phyloP scores from a whole-genome alignment of 2,113 vertebrate species.

The Alaudala cheleensis region DNA sequence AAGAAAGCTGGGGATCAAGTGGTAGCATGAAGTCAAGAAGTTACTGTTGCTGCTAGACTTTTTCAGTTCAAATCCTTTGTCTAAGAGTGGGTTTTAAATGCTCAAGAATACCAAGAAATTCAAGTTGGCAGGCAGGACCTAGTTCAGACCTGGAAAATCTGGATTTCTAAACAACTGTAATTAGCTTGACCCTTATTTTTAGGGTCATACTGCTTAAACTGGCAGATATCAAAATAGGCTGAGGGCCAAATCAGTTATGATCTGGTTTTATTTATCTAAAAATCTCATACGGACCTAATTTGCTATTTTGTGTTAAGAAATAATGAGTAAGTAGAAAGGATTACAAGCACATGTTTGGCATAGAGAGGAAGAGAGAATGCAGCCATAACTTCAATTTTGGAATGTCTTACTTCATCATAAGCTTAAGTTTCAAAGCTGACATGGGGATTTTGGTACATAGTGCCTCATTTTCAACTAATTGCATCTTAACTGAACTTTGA shows the following conservation, averaged over 20 bases:
- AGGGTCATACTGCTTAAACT: not conserved
- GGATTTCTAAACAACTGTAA: not conserved
- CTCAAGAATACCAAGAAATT: not conserved
- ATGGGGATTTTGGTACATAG: not conserved
- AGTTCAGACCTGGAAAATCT: constrained; percentile 8
- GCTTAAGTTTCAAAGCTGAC: constrained; percentile 32
- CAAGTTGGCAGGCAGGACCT: not conserved
- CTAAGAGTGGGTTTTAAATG: not conserved
- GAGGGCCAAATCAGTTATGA: not conserved
- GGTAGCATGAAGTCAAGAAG: not conserved
- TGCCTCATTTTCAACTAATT: constrained; percentile 34
- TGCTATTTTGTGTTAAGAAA: constrained; percentile 1
- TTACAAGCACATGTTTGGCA: not conserved
- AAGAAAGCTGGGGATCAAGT: not conserved
- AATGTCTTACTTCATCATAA: constrained; percentile 9
- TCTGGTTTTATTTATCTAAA: constrained; percentile 12
- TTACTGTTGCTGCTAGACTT: not conserved
- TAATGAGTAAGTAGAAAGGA: not conserved
- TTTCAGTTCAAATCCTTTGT: not conserved
- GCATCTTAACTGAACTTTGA: not conserved
- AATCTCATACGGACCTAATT: not conserved
- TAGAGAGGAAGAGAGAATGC: not conserved
- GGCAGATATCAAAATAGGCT: not conserved
- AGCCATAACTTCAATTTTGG: not conserved
- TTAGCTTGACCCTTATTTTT: not conserved